phyloP scores from a whole-genome alignment of 1,140 invertebrate species.

The Drosophila dunni region DNA sequence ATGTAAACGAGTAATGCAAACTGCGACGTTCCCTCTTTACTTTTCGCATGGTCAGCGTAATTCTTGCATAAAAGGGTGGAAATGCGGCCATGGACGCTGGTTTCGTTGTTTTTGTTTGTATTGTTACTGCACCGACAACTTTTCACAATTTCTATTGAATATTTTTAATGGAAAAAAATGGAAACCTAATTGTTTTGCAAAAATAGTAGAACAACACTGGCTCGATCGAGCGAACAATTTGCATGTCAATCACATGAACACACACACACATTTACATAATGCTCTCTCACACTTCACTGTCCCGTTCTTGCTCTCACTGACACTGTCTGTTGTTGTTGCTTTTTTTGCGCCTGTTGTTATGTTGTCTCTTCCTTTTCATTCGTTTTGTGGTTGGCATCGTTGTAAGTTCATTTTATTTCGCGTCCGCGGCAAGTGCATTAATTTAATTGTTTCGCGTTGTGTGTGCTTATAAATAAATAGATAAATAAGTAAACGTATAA shows the following conservation, averaged over 20 bases:
- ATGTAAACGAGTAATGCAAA: slow-evolving; percentile 38
- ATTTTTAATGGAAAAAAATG: slow-evolving; percentile 14
- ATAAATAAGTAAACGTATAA: not conserved
- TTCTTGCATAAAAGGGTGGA: slow-evolving; percentile 32
- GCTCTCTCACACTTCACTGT: slow-evolving; percentile 8
- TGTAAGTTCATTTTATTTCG: slow-evolving; percentile 40
- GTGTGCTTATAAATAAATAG: slow-evolving; percentile 26
- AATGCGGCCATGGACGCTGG: slow-evolving; percentile 19
- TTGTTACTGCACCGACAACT: slow-evolving; percentile 11
- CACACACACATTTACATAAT: slow-evolving; percentile 1
- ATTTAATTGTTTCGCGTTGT: slow-evolving; percentile 24
- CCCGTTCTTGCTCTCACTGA: slow-evolving; percentile 13
- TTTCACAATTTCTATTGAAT: slow-evolving; percentile 21
- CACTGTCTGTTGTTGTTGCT: slow-evolving; percentile 37
- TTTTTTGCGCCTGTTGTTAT: slow-evolving; percentile 22
- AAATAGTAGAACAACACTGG: slow-evolving; percentile 26
- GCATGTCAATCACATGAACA: slow-evolving; percentile 33
- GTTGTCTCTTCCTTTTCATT: slow-evolving; percentile 34
- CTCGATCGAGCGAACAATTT: slow-evolving; percentile 41
- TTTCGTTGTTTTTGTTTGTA: not conserved
- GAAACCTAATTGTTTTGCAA: slow-evolving; percentile 19
- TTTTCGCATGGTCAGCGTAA: slow-evolving; percentile 42
- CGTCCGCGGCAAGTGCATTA: slow-evolving; percentile 32
- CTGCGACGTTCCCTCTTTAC: slow-evolving; percentile 25
- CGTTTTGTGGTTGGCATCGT: slow-evolving; percentile 43